These are phyloP conservation scores for Nesoenas mayeri DNA, from an alignment of 2,113 vertebrate genomes.

Conservation along the genomic window DNA sequence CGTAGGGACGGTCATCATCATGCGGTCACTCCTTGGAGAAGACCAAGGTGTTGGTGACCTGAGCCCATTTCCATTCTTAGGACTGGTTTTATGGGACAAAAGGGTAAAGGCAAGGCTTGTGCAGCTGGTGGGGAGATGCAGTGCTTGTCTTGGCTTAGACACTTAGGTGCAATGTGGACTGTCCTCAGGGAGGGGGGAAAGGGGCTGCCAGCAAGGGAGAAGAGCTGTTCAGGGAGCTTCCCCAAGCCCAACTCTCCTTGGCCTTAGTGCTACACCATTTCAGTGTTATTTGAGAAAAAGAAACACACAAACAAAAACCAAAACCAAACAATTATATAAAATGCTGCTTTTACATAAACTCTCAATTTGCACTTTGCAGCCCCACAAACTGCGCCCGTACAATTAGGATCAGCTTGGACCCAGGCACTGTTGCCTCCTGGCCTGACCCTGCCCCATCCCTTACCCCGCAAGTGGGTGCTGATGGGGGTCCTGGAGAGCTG, in stretches of 20 bases:
- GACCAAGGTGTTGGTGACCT: neutral
- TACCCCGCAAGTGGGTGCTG: neutral
- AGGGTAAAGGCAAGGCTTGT: neutral
- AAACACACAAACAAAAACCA: too few relatives aligned
- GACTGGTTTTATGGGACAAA: neutral
- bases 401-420: neutral
- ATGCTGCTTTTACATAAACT: constrained; percentile 13
- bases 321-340: neutral
- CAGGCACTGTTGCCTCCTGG: neutral
- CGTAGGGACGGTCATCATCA: rapidly evolving
- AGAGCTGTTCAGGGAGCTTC: neutral
- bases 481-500: neutral
- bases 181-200: neutral
- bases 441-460: neutral
- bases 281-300: neutral
- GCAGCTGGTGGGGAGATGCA: neutral
- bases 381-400: neutral
- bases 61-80: neutral
- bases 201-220: neutral
- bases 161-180: neutral
- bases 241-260: neutral
- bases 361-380: neutral
- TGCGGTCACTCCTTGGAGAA: neutral
- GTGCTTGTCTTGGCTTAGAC: neutral
- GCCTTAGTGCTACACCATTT: neutral